phyloP scores from a whole-genome alignment of 2,888 invertebrate species.

The Epiblema foenella region DNA sequence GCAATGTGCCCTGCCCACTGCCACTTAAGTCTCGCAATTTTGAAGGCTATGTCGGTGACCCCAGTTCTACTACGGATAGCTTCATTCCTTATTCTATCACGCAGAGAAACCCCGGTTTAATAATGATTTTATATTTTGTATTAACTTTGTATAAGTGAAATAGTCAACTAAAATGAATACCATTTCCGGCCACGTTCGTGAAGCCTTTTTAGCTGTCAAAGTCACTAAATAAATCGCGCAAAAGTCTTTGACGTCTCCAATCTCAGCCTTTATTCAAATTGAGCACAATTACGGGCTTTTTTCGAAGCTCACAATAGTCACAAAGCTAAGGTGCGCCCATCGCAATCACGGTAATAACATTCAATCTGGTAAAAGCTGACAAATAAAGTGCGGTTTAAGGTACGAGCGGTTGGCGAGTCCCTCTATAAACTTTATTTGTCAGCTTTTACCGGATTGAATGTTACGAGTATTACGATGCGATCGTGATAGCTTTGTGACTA shows the following conservation, averaged over 20 bases:
- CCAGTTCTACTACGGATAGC: too few species aligned
- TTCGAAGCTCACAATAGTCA: slow-evolving; percentile 24
- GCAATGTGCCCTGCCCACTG: too few species aligned
- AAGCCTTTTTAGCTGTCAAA: not conserved
- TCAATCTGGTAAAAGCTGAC: slow-evolving; percentile 67
- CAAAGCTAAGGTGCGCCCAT: slow-evolving; percentile 54
- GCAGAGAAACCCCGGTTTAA: too few species aligned
- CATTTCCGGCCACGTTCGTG: not conserved
- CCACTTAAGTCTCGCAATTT: too few species aligned
- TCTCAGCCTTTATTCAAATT: slow-evolving; percentile 6
- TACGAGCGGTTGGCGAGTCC: slow-evolving; percentile 41
- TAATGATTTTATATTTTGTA: too few species aligned
- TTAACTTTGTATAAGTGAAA: too few species aligned
- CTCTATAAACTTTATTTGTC: slow-evolving; percentile 54
- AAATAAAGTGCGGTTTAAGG: slow-evolving; percentile 52
- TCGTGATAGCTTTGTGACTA: slow-evolving; percentile 50
- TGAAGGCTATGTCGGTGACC: too few species aligned
- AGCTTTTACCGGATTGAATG: slow-evolving; percentile 67
- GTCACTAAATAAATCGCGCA: not conserved
- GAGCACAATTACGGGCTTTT: slow-evolving; percentile 6
- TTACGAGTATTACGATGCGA: slow-evolving; percentile 61
- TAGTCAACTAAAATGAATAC: not conserved
- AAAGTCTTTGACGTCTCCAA: slow-evolving; percentile 22
- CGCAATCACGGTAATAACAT: slow-evolving; percentile 66
- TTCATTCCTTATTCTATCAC: too few species aligned